Conservation (phyloP, 2,797 vertebrate species). For the Tympanoctomys barrerae region DNA sequence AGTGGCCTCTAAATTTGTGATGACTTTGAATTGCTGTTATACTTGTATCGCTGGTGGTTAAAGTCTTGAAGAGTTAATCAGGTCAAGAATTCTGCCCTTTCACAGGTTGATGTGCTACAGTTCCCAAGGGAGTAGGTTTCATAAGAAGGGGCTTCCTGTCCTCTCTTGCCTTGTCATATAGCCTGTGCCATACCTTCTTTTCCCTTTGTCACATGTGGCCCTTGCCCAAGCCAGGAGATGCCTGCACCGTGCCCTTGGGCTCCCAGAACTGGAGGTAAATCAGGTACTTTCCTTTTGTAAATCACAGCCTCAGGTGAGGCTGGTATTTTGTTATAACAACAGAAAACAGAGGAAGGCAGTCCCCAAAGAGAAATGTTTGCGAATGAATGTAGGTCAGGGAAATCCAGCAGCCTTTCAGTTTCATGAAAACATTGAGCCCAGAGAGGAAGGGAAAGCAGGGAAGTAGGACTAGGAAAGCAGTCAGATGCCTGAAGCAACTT, state of each 20-base stretch:
- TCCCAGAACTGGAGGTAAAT: background rate
- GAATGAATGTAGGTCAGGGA: background rate
- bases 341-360: background rate
- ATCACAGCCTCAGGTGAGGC: background rate
- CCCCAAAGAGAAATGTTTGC: slow-evolving; percentile 32
- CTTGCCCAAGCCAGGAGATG: background rate
- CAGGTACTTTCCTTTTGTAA: background rate
- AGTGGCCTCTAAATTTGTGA: background rate
- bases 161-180: fast-evolving
- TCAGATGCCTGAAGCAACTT: slow-evolving; percentile 11
- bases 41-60: no score
- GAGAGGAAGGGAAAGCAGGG: background rate
- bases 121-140: background rate
- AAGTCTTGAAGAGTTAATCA: background rate
- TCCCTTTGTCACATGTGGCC: no score
- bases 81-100: background rate
- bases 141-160: background rate
- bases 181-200: background rate
- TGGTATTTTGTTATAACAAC: background rate
- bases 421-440: background rate
- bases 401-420: slow-evolving; percentile 5
- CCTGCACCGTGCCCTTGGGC: background rate
- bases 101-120: fast-evolving
- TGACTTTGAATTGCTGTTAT: background rate
- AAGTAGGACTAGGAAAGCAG: background rate